These are phyloP conservation scores for Phataginus tetradactyla DNA, from an alignment of 2,797 vertebrate species.

Conservation along the genomic window DNA sequence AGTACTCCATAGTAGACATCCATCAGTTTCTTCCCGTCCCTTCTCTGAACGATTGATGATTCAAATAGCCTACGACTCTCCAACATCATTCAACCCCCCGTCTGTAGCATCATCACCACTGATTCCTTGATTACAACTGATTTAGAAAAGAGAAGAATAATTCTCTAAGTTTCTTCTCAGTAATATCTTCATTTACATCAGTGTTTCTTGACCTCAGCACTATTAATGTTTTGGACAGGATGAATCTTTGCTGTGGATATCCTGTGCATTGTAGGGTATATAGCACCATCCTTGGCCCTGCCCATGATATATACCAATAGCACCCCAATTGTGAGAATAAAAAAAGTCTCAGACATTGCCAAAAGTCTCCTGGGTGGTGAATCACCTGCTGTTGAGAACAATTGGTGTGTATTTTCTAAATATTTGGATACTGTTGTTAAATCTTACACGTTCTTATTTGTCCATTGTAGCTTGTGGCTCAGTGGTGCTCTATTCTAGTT, in stretches of 20 bases:
- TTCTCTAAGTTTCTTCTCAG: background rate
- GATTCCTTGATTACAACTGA: background rate
- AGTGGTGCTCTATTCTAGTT: background rate
- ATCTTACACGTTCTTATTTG: background rate
- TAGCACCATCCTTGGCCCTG: background rate
- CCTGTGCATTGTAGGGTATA: background rate
- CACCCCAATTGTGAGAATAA: background rate
- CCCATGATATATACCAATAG: background rate
- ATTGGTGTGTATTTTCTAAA: background rate
- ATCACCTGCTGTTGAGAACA: background rate
- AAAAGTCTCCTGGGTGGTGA: background rate
- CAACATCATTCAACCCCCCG: background rate
- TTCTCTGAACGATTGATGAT: background rate
- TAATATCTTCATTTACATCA: background rate
- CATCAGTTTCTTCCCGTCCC: background rate
- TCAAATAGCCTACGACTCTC: background rate
- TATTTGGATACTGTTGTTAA: background rate
- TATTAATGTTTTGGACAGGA: background rate
- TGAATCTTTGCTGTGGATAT: background rate
- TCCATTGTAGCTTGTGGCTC: background rate
- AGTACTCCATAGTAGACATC: background rate
- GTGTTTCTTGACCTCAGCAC: background rate
- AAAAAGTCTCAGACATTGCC: background rate
- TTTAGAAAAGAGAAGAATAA: slow-evolving; percentile 35
- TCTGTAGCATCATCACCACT: background rate